Base-by-base conservation (phyloP, 2,888 invertebrate species). In the Cosmia trapezina region DNA sequence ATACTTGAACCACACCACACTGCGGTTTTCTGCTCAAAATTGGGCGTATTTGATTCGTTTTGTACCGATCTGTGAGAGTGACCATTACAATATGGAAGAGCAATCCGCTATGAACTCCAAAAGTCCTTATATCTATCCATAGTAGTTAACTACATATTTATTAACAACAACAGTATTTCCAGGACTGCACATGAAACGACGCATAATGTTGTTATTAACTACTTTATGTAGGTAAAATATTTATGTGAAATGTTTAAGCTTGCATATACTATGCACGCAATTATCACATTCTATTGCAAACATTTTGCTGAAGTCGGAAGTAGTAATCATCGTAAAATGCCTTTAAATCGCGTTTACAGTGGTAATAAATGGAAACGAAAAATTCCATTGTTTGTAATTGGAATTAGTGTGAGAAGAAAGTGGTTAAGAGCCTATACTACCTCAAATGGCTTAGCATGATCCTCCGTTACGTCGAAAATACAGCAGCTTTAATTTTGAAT, bases 31-130 rank as follows among this genome's bases (percentile, higher is more conserved):
- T 82, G 83, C 82, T 76, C 80, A 83, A 85, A 87, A 87, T 89
- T 85, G 83, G 70, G 82, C 73, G 85, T 74, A 83, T 87, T 87
- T 87, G 88, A 88, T 89, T 87, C 74, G 83, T 87, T 87, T 84
- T 84, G 76, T 78, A 66, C 45, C 47, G 45, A 66, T 70, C 64
- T 68, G 60, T 63, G 59, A 73, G 72, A 64, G 33, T 28, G 19
- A 37, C 64, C 47, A 28, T 69, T 59, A 43, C 60, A 71, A 65
- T 59, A 71, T 54, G 37, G 17, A 69, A 61, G 22, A 47, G 14
- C 37, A 51, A 57, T 54, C 67, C 43, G 49, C 45, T 41, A 37
- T 81, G 45, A 64, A 70, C 45, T 28, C 4, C 14, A 45, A 47
- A 49, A 59, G 4, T 62, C 12, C 1, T 56, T 12, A 47, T 19